A percentile compares a stretch with the other conserved stretches of the same genome.
phyloP scores from a whole-genome alignment of 1,140 invertebrate species.

The Calephelis nemesis region DNA sequence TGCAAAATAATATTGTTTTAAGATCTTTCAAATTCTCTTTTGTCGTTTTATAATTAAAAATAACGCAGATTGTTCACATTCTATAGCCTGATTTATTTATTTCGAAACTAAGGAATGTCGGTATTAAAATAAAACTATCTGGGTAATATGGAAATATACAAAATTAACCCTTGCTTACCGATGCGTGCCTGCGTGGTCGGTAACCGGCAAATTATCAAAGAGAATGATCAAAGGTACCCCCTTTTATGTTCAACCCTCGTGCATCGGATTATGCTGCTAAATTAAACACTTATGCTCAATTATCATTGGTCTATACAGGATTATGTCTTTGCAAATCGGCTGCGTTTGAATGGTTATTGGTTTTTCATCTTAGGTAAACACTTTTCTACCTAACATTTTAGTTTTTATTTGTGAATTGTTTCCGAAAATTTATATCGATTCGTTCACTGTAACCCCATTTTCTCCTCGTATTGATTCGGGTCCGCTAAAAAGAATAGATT shows the following conservation, averaged over 20 bases:
- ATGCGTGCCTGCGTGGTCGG: conserved; percentile 9
- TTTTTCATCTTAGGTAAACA: neutral
- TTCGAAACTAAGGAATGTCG: neutral
- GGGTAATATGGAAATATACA: neutral
- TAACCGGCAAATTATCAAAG: conserved; percentile 10
- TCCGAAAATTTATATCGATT: too few species aligned
- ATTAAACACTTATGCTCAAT: conserved; percentile 14
- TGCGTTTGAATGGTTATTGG: neutral
- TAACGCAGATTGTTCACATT: too few species aligned
- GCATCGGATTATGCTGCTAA: conserved; percentile 5
- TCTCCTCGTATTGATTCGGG: too few species aligned
- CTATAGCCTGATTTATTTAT: neutral
- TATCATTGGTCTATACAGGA: conserved; percentile 10
- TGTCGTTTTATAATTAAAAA: too few species aligned
- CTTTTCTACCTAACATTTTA: too few species aligned
- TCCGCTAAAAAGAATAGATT: too few species aligned
- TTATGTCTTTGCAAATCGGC: conserved; percentile 6
- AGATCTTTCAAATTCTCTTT: too few species aligned
- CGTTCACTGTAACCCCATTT: too few species aligned
- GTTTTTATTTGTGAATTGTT: too few species aligned
- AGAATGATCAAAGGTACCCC: conserved; percentile 14
- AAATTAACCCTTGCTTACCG: neutral
- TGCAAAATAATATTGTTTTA: too few species aligned
- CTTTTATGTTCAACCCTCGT: conserved; percentile 5
- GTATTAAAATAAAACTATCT: neutral